Conservation (phyloP, 2,888 invertebrate species). For the Acrocera orbiculus region DNA sequence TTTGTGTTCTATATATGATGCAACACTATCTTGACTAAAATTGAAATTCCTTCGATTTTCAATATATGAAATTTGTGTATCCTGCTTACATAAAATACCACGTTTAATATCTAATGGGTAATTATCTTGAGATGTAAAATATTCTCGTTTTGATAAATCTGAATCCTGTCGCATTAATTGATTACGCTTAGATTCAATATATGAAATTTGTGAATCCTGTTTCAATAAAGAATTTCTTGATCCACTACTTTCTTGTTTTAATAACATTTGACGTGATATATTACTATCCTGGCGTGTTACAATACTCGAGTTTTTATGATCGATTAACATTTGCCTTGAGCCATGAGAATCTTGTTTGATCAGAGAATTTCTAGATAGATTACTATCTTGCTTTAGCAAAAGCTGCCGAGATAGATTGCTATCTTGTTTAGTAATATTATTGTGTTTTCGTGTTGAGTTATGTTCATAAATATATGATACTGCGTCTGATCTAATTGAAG, state of each 20-base stretch:
- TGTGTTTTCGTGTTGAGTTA: conserved; percentile 24
- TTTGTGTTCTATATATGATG: conserved; percentile 24
- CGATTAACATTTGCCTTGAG: conserved; percentile 29
- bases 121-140: conserved; percentile 23
- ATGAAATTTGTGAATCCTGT: conserved; percentile 31
- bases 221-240: conserved; percentile 28
- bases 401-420: conserved; percentile 26
- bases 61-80: conserved; percentile 19
- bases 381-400: conserved; percentile 15
- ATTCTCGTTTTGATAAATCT: conserved; percentile 19
- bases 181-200: conserved; percentile 27
- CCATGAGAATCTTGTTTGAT: conserved; percentile 31
- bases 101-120: conserved; percentile 27
- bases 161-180: conserved; percentile 15
- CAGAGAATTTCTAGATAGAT: conserved; percentile 21
- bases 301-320: conserved; percentile 27
- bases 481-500: conserved; percentile 33
- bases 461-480: conserved; percentile 40
- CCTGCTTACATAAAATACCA: conserved; percentile 18
- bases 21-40: conserved; percentile 17
- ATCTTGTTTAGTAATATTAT: conserved; percentile 30
- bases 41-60: conserved; percentile 15
- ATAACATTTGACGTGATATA: conserved; percentile 26
- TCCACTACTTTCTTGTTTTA: conserved; percentile 29
- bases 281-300: conserved; percentile 20